Percentiles rank a stretch among this genome's conserved stretches.
Conservation (phyloP, 2,797 vertebrate genomes). For the Pseudocheirus occidentalis region DNA sequence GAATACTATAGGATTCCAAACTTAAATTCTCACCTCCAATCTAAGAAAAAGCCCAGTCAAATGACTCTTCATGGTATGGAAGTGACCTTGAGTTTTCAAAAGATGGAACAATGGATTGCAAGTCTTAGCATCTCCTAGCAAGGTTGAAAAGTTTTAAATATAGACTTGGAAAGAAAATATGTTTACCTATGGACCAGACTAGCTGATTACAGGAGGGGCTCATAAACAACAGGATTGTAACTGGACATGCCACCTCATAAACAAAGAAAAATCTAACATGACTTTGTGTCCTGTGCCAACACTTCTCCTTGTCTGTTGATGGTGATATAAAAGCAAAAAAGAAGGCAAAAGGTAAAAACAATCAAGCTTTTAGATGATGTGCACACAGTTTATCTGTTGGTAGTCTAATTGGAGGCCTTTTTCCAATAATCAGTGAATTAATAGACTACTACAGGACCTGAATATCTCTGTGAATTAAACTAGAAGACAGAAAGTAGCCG, state of each 20-base stretch:
- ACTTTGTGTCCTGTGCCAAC: no score
- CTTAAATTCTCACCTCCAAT: background rate
- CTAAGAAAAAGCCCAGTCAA: background rate
- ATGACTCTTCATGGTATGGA: background rate
- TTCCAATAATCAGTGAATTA: background rate
- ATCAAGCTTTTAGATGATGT: no score
- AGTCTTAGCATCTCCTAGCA: background rate
- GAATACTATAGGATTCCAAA: background rate
- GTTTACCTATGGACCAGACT: background rate
- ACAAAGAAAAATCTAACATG: no score
- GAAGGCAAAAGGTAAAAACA: background rate
- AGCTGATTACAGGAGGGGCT: background rate
- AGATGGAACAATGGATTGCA: background rate
- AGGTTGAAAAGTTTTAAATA: background rate
- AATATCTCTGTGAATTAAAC: background rate
- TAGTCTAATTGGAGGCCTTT: background rate
- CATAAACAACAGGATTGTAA: background rate
- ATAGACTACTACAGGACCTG: background rate
- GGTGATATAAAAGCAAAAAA: background rate
- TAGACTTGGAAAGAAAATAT: background rate
- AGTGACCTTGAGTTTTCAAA: background rate
- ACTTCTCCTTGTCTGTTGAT: background rate
- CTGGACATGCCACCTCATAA: background rate
- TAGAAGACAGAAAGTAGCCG: background rate
- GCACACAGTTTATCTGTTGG: no score